Evolutionary conservation across 2,888 invertebrate genomes (phyloP), one percentile per base, ranked within the genome.

Genomic region (Ormyrus pomaceus): DNA sequence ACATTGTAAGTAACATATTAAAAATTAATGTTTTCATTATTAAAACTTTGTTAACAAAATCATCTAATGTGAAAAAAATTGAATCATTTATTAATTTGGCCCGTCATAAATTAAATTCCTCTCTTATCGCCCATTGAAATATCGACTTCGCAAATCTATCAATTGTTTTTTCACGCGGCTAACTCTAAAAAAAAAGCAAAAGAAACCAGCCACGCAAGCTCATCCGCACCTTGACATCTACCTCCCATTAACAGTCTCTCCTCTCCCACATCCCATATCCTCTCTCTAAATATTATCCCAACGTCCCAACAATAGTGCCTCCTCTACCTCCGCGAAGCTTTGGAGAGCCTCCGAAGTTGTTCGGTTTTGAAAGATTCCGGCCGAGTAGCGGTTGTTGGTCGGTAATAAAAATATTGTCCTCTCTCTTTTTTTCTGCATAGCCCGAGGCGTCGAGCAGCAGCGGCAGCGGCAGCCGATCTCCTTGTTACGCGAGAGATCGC

Each of bases 381-480:
- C 84, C 87, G 84, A 82, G 82, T 87, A 87, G 86, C 87, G 87
- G 86, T 87, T 84, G 84, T 34, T 82, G 65, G 73, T 69, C 56
- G 83, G 84, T 84, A 85, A 84, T 84, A 84, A 84, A 87, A 82
- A 85, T 84, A 85, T 86, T 84, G 84, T 84, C 82, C 82, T 82
- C 81, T 82, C 82, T 82, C 79, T 79, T 75, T 81, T 55, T 78
- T 34, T 65, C n/a, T n/a, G 58, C 48, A 19, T 48, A 58, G 79
- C 34, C 70, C 64, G 45, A 56, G 69, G 50, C 77, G 77, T 80
- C 81, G 83, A 77, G 50, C 61, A 72, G 53, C 51, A 72, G 6
- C 13, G 62, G 56, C 19, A 19, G 19, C 11, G 19, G 45, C 34
- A 76, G 11, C 48, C 71, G 71, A 77, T 71, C 55, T 62, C 66